Base-by-base conservation (phyloP, 2,888 invertebrate genomes). In the Bombyx huttoni region DNA sequence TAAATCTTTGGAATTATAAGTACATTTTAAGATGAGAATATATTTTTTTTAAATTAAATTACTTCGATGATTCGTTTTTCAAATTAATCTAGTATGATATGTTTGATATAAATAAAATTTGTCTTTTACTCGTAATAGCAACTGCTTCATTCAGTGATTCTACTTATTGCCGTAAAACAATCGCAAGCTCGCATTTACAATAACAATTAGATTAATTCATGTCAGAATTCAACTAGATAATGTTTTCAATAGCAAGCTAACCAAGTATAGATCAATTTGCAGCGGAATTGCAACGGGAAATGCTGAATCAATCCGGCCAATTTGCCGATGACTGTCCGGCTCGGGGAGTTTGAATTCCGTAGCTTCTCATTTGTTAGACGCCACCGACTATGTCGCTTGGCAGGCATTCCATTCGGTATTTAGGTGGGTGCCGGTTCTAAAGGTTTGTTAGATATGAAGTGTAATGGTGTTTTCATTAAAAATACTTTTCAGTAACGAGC, bases 201-300 rank as follows among this genome's bases (percentile, higher is more conserved):
- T 24, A 40, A 8, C 12, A 40, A 40, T 40, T 40, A 12, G 12
- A 40, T 40, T 10, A 12, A 40, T 40, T 12, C 40, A 7, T 10
- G 40, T 7, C 40, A 40, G 40, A 40, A 40, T 40, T 40, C 2
- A 12, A 40, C 40, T 10, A 7, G 5, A 3, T 3, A 40, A 40
- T 40, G 54, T 53, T 54, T 56, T 58, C 54, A 63, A 57, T 56
- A 60, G 55, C 52, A 51, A 56, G 54, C 60, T 63, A 57, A 63
- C 58, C 60, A 54, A 49, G 48, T 51, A 24, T 58, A 57, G 63
- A 63, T 49, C 71, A 70, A 76, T 76, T 78, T 70, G 69, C 68
- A 65, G 63, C 65, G 68, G 74, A 73, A 79, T 74, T 73, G 75
- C 75, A 75, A 68, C 70, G 71, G 78, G 81, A 79, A 81, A 80